Percentiles rank a stretch among this genome's conserved stretches.
These are phyloP conservation scores for Pandemis cinnamomeana DNA, from an alignment of 2,888 invertebrate species.

Conservation along the genomic window DNA sequence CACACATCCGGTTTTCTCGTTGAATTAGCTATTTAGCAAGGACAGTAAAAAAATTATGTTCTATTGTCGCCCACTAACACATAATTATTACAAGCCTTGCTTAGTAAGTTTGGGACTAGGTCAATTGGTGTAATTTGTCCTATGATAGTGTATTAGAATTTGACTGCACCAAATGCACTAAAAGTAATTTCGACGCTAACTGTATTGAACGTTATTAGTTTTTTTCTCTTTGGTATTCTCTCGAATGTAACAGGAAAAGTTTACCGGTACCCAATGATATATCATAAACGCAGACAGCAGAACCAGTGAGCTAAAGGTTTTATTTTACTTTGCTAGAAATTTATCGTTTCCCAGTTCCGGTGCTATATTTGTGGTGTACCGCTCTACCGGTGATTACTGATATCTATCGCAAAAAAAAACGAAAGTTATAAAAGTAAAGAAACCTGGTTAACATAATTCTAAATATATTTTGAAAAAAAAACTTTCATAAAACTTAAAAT, in stretches of 20 bases:
- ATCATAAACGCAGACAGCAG: slow-evolving; percentile 69
- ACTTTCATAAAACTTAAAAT: too few relatives aligned
- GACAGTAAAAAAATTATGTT: too few relatives aligned
- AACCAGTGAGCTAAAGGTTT: slow-evolving; percentile 66
- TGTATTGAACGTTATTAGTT: not conserved
- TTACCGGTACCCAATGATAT: slow-evolving; percentile 50
- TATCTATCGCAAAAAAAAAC: slow-evolving; percentile 15
- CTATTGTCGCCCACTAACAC: too few relatives aligned
- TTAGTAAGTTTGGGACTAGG: too few relatives aligned
- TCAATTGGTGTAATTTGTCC: too few relatives aligned
- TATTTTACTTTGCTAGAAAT: slow-evolving; percentile 71
- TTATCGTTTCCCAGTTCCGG: slow-evolving; percentile 70
- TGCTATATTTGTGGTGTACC: slow-evolving; percentile 18
- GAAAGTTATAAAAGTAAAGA: not conserved
- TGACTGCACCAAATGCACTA: too few relatives aligned
- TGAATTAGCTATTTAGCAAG: too few relatives aligned
- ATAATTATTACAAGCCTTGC: too few relatives aligned
- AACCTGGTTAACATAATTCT: not conserved
- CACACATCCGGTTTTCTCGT: too few relatives aligned
- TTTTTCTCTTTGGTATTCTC: not conserved
- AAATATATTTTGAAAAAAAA: too few relatives aligned
- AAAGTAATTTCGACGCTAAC: not conserved
- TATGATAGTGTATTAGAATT: too few relatives aligned
- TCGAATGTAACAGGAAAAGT: slow-evolving; percentile 25
- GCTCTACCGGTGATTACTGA: slow-evolving; percentile 17